Percentiles rank a stretch among this genome's conserved stretches.
Conservation (phyloP, 2,113 vertebrate species). For the Pontoporia blainvillei region DNA sequence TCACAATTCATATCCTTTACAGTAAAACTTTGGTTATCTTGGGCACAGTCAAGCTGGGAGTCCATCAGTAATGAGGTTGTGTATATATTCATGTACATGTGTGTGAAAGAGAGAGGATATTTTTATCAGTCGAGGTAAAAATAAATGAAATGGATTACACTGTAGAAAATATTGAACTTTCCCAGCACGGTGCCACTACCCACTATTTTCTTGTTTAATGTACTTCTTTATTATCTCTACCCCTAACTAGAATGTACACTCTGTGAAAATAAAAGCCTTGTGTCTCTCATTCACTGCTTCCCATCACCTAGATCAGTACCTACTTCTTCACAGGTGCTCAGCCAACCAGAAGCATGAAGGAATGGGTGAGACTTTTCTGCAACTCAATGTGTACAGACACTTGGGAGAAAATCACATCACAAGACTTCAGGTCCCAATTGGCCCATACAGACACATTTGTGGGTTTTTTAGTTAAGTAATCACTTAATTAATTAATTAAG, state of each 20-base stretch:
- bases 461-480: not conserved
- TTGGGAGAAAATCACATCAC: not conserved
- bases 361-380: fast-evolving
- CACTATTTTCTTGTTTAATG: not conserved
- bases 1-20: not conserved
- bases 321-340: not conserved
- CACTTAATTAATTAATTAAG: not conserved
- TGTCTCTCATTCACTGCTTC: not conserved
- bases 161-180: not conserved
- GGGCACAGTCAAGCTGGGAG: not conserved
- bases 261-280: not conserved
- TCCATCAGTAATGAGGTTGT: not conserved
- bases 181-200: not conserved
- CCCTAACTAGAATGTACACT: too few relatives aligned
- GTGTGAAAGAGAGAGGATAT: not conserved
- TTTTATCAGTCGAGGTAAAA: not conserved
- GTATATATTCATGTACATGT: not conserved
- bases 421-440: not conserved
- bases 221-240: not conserved
- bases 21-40: not conserved
- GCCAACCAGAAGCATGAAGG: not conserved
- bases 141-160: not conserved
- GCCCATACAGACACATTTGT: not conserved
- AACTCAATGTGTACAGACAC: fast-evolving
- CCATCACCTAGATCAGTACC: fast-evolving